Conservation (phyloP, 1,140 invertebrate genomes). For the Camponotus floridanus region DNA sequence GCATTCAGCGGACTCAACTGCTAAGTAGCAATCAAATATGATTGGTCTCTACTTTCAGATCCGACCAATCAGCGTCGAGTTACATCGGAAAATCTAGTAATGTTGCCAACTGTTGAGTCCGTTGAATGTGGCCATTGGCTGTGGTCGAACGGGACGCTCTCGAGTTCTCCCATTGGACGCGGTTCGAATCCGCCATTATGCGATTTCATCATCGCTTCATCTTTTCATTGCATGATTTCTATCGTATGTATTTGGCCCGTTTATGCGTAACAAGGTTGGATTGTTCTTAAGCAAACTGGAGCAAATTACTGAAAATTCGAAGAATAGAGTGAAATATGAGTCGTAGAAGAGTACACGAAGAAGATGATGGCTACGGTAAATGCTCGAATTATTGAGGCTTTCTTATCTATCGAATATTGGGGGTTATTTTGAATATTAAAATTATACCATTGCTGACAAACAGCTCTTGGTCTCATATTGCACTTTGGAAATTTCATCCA, state of each 20-base stretch:
- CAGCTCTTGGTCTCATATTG: not conserved
- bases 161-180: not conserved
- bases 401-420: not conserved
- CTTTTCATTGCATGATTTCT: not conserved
- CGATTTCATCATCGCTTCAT: not conserved
- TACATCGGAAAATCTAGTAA: no score
- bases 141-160: no score
- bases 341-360: constrained; percentile 91
- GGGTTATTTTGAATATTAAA: not conserved
- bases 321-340: constrained; percentile 87
- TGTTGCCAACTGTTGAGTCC: no score
- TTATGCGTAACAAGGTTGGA: constrained; percentile 2
- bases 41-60: no score
- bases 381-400: constrained; percentile 23
- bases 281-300: no score
- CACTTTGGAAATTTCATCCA: constrained; percentile 47
- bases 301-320: no score
- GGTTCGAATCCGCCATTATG: not conserved
- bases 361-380: constrained; percentile 93
- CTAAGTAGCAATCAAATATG: no score
- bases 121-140: no score
- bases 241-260: not conserved
- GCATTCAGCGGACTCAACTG: no score
- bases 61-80: no score
- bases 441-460: not conserved